Conservation (phyloP, 2,797 vertebrate species). For the Falco naumanni region DNA sequence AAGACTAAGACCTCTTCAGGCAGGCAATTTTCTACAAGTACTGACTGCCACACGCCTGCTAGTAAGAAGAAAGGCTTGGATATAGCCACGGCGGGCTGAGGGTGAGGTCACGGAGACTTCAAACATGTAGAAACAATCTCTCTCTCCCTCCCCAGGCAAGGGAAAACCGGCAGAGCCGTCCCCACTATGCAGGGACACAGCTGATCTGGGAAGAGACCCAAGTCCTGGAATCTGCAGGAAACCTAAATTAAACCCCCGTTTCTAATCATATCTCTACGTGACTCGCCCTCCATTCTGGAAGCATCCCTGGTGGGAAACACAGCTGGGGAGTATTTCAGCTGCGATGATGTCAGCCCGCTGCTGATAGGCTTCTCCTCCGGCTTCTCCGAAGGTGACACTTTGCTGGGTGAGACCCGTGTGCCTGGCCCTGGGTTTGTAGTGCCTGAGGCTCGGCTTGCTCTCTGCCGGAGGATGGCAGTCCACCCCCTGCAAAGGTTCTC, state of each 20-base stretch:
- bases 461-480: slow-evolving; percentile 63
- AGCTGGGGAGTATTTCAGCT: slow-evolving; percentile 69
- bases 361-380: slow-evolving; percentile 58
- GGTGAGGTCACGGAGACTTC: not conserved
- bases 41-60: not conserved
- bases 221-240: slow-evolving; percentile 57
- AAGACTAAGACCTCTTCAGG: not conserved
- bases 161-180: not conserved
- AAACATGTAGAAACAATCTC: not conserved
- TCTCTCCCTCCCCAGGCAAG: not conserved
- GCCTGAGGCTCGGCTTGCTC: not conserved
- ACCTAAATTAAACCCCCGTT: slow-evolving; percentile 40
- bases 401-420: not conserved
- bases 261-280: slow-evolving; percentile 38
- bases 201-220: slow-evolving; percentile 18
- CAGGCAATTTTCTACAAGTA: not conserved
- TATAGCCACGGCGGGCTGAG: not conserved
- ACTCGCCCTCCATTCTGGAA: slow-evolving; percentile 54
- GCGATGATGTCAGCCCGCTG: slow-evolving; percentile 69
- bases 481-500: not conserved
- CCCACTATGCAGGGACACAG: not conserved
- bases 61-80: not conserved
- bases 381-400: slow-evolving; percentile 39
- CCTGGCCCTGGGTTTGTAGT: not conserved
- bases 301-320: slow-evolving; percentile 59